Conservation (phyloP, 2,797 vertebrate species). For the Acestrorhynchus altus region DNA sequence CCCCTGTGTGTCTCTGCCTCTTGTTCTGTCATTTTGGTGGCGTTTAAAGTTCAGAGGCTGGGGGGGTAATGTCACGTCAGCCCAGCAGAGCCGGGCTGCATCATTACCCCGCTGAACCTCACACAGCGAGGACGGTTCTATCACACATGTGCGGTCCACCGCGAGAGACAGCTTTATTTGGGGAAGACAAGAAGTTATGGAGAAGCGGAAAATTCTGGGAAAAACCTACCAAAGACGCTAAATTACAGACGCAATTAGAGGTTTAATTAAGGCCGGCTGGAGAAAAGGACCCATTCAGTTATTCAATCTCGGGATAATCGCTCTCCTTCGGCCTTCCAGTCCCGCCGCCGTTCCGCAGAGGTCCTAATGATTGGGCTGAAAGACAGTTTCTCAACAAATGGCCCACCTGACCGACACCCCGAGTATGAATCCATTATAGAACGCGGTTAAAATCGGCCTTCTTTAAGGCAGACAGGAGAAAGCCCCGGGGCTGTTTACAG, state of each 20-base stretch:
- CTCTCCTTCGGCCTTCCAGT: slow-evolving; percentile 7
- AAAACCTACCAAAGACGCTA: slow-evolving; percentile 33
- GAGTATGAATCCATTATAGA: slow-evolving; percentile 1
- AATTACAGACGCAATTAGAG: slow-evolving; percentile 58
- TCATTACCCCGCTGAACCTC: slow-evolving; percentile 13
- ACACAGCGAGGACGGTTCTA: slow-evolving; percentile 55
- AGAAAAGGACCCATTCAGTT: slow-evolving; percentile 16
- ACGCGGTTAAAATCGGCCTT: neutral
- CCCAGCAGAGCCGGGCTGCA: slow-evolving; percentile 29
- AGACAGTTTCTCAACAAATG: slow-evolving; percentile 22
- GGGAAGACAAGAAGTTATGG: slow-evolving; percentile 16
- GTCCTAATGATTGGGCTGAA: slow-evolving; percentile 18
- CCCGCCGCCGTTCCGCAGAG: neutral
- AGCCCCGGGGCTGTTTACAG: slow-evolving; percentile 48
- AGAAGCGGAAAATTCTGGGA: slow-evolving; percentile 28
- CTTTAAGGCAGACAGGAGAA: slow-evolving; percentile 24
- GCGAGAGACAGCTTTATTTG: slow-evolving; percentile 3
- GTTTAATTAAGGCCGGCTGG: slow-evolving; percentile 49
- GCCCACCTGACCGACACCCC: slow-evolving; percentile 14
- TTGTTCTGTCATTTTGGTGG: slow-evolving; percentile 54
- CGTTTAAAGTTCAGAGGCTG: slow-evolving; percentile 56
- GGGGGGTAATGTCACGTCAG: slow-evolving; percentile 54
- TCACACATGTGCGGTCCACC: slow-evolving; percentile 36
- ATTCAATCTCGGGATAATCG: slow-evolving; percentile 20
- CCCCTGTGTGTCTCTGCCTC: slow-evolving; percentile 56